Percentiles rank a stretch among this genome's conserved stretches.
These are phyloP conservation scores for Drosophila funebris DNA, from an alignment of 1,140 invertebrate genomes.

Conservation along the genomic window DNA sequence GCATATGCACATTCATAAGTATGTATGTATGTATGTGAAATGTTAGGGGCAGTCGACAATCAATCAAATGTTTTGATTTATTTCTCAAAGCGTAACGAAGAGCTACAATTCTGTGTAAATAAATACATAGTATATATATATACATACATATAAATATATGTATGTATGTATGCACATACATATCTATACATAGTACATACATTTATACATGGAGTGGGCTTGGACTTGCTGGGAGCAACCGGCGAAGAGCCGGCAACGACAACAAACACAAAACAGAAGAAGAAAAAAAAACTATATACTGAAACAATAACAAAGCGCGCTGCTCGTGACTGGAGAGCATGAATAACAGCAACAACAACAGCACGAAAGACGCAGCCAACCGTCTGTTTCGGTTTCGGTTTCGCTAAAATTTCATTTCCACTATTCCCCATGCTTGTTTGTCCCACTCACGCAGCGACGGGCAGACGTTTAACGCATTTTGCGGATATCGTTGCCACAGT, in stretches of 20 bases:
- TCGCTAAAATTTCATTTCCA: constrained; percentile 41
- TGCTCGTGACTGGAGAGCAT: constrained; percentile 25
- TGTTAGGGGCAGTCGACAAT: constrained; percentile 33
- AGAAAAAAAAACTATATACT: constrained; percentile 23
- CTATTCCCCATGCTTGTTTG: constrained; percentile 50
- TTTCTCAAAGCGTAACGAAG: constrained; percentile 37
- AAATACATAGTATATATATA: constrained; percentile 11
- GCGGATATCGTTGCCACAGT: background rate
- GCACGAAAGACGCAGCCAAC: constrained; percentile 28
- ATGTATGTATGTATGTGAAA: background rate
- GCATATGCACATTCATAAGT: background rate
- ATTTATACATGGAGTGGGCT: constrained; percentile 5
- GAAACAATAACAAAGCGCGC: constrained; percentile 65
- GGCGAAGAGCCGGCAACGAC: constrained; percentile 42
- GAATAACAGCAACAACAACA: constrained; percentile 18
- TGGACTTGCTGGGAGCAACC: constrained; percentile 14
- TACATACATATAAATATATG: constrained; percentile 17
- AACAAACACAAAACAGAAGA: constrained; percentile 55
- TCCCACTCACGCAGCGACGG: constrained; percentile 68
- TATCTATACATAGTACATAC: too few relatives aligned
- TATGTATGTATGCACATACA: too few relatives aligned
- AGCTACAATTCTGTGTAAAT: constrained; percentile 27
- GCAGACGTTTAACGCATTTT: constrained; percentile 29
- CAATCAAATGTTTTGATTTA: constrained; percentile 54
- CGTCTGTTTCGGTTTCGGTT: constrained; percentile 52